Evolutionary conservation across 1,140 invertebrate genomes (phyloP).

Genomic region (Drosophila jambulina): DNA sequence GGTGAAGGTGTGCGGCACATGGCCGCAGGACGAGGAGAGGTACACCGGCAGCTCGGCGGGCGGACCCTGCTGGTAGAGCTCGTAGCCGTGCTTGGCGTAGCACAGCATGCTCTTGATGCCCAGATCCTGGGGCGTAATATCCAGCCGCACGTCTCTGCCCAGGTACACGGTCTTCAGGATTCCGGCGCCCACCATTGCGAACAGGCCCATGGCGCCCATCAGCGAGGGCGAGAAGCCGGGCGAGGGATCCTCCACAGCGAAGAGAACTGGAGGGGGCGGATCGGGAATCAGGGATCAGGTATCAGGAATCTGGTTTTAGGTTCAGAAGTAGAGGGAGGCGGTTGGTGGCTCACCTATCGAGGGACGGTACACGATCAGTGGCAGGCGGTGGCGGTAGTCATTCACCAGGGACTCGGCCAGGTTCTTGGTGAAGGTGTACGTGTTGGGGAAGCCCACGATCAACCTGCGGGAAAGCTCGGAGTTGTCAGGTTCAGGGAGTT

Average conservation of each 20-base stretch:
- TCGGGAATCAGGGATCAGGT: background rate
- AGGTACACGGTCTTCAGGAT: conserved; percentile 72
- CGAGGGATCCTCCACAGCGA: conserved; percentile 59
- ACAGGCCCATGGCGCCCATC: conserved; percentile 78
- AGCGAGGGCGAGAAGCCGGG: conserved; percentile 73
- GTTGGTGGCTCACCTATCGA: conserved; percentile 88
- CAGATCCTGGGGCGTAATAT: conserved; percentile 73
- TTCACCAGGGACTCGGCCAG: conserved; percentile 91
- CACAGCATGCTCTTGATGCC: conserved; percentile 61
- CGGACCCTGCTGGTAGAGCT: conserved; percentile 31
- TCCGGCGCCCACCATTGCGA: conserved; percentile 66
- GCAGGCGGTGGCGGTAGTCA: conserved; percentile 89
- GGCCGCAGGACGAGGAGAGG: conserved; percentile 50
- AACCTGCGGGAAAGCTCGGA: conserved; percentile 84
- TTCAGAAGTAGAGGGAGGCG: too few relatives aligned
- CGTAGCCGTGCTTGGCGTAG: conserved; percentile 40
- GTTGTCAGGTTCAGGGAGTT: background rate
- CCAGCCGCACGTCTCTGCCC: conserved; percentile 36
- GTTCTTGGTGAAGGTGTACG: conserved; percentile 94
- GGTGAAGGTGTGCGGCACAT: conserved; percentile 52
- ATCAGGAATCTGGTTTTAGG: background rate
- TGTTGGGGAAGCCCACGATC: conserved; percentile 91
- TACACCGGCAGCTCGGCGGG: conserved; percentile 60
- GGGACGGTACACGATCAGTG: conserved; percentile 94
- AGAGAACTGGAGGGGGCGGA: conserved; percentile 46